Evolutionary conservation across 2,888 invertebrate genomes (phyloP).

Genomic region (Barypeithes pellucidus): DNA sequence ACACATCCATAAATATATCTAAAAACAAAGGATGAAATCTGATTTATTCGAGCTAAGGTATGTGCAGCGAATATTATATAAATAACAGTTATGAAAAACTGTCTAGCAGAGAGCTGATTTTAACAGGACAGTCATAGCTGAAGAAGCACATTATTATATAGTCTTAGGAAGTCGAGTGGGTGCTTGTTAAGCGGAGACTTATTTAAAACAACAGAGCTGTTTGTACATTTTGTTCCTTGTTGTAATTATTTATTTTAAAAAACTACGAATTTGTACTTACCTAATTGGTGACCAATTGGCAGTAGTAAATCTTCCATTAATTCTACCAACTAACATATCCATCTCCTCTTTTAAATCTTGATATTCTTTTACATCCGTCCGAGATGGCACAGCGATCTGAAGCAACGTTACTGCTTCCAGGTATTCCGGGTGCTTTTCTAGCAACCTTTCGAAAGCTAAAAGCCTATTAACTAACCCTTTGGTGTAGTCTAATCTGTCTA

Average conservation of each 20-base stretch:
- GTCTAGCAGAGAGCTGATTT: no score
- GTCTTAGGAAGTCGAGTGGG: no score
- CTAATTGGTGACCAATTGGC: slow-evolving; percentile 92
- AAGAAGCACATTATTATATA: no score
- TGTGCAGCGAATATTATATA: no score
- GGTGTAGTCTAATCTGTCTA: slow-evolving; percentile 92
- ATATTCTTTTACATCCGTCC: slow-evolving; percentile 92
- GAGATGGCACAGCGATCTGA: slow-evolving; percentile 91
- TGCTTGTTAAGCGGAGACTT: no score
- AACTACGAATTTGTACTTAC: slow-evolving; percentile 12
- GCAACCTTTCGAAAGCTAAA: slow-evolving; percentile 86
- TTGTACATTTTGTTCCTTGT: no score
- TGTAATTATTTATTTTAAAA: background rate
- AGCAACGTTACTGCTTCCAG: slow-evolving; percentile 87
- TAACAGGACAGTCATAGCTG: no score
- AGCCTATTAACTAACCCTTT: slow-evolving; percentile 90
- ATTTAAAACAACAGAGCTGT: no score
- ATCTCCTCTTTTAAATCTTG: slow-evolving; percentile 92
- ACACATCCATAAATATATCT: slow-evolving; percentile 90
- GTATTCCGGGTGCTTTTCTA: slow-evolving; percentile 90
- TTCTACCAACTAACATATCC: slow-evolving; percentile 90
- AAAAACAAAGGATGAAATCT: slow-evolving; percentile 13
- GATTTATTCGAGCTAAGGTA: background rate
- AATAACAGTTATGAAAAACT: no score
- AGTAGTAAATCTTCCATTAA: slow-evolving; percentile 91